phyloP scores from a whole-genome alignment of 2,888 invertebrate genomes.

The Troides helena region DNA sequence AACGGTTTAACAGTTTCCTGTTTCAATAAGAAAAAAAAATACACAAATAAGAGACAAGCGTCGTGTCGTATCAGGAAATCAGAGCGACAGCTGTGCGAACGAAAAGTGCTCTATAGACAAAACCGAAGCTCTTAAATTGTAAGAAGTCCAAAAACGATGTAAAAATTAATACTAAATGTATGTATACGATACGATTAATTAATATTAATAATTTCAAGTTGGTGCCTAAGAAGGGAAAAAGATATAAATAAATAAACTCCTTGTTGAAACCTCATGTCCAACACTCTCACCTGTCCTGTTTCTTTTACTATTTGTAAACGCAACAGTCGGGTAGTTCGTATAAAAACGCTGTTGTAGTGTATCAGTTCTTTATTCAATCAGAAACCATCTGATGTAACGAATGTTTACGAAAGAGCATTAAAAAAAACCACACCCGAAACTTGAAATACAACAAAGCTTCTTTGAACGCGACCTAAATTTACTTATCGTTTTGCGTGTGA shows the following conservation, averaged over 20 bases:
- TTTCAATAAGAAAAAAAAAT: no score
- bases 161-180: no score
- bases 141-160: no score
- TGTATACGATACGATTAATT: no score
- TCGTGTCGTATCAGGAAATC: no score
- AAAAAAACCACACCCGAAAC: slow-evolving; percentile 1
- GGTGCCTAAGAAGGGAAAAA: not conserved
- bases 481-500: slow-evolving; percentile 30
- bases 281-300: not conserved
- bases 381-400: not conserved
- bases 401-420: slow-evolving; percentile 13
- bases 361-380: slow-evolving; percentile 3
- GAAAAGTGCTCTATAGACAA: no score
- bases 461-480: slow-evolving; percentile 31
- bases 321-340: slow-evolving; percentile 1
- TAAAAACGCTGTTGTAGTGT: not conserved
- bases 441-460: slow-evolving; percentile 11
- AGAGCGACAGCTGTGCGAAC: no score
- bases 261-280: no score
- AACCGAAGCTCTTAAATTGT: no score
- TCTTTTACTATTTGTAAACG: not conserved
- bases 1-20: no score
- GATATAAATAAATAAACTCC: not conserved
- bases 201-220: no score
- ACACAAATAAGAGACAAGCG: no score